Base-by-base conservation (phyloP, 2,113 vertebrate genomes). In the Pseudorhombus dupliciocellatus region DNA sequence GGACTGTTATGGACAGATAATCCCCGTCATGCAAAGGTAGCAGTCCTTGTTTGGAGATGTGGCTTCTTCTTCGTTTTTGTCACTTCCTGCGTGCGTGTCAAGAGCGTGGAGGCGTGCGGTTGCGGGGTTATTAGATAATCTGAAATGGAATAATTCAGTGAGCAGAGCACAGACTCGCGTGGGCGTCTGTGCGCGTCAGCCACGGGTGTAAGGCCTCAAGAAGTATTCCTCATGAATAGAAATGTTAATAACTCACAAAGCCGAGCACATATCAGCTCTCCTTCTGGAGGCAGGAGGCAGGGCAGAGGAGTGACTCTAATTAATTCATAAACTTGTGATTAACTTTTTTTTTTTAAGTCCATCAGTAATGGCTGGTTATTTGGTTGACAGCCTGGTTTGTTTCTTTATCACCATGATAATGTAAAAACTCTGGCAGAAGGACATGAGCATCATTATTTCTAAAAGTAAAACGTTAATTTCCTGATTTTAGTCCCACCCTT, bases 111-210 rank as follows among this genome's bases (percentile, higher is more conserved):
- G 72, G 70, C 46, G 68, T 40, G 64, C 66, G 66, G 60, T 74
- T 81, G 67, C 72, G 26, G 76, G 58, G 80, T 77, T 83, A 79
- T 84, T 79, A 81, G 67, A 88, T 91, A 80, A 90, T 88, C 84
- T 81, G 50, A 90, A 92, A 89, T 79, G 75, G 85, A 92, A 90
- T 88, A 87, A 91, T 91, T 93, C 84, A 84, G 73, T 11, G 57
- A 66, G 61, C 34, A 85, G 80, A 80, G 79, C 68, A 52, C 69
- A 75, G 85, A 80, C 71, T 75, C 20, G 70, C 52, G 87, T 87
- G 84, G 71, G 81, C 31, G 81, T 73, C 42, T 70, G 76, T 84
- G 80, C 85, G 88, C 75, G 79, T 89, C 83, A 86, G 79, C 81
- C 77, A 78, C 78, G 77, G 79, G 70, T 80, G 80, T 67, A 73